Evolutionary conservation across 2,113 vertebrate genomes (phyloP), one percentile per base, ranked within the genome.

Genomic region (Dromaius novaehollandiae): DNA sequence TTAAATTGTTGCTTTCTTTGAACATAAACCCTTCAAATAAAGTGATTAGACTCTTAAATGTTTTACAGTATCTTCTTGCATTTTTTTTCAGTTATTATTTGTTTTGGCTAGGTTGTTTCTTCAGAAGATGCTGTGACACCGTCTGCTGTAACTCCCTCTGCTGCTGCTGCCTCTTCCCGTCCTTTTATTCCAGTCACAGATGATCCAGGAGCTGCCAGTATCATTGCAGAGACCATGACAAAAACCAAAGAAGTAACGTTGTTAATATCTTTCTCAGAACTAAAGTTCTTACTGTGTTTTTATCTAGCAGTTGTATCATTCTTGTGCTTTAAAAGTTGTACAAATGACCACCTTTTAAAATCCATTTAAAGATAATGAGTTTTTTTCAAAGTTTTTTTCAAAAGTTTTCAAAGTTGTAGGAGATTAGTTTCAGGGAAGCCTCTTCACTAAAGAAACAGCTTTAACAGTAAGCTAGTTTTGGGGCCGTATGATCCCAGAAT

Each of bases 161-260:
- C 99, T 84, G 98, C 98, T 36, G 98, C 99, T 14, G 98, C 99
- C 28, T 99, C 99, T 26, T 99, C 99, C 4, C 99, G 99, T 46
- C 99, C 99, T 36, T 99, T 99, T 95, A 99, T 99, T 95, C 99
- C 99, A 2, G 99, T 99, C 91, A 99, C 99, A 2, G 99, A 99
- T 94, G 99, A 99, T 96, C 99, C 99, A 3, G 99, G 99, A 94
- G 99, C 99, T 40, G 99, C 99, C 92, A 99, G 99, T 98, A 99
- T 99, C 96, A 99, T 99, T 76, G 99, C 99, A 26, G 99, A 99
- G 96, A 99, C 99, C 82, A 99, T 99, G 99, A 99, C 99, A 65
- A 99, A 99, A 98, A 99, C 99, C 61, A 99, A 99, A 98, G 99
- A 99, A 98, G 98, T 98, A 97, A 98, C 96, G 11, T 51, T 76